Conservation (phyloP, 2,797 vertebrate genomes). For the Anableps anableps region DNA sequence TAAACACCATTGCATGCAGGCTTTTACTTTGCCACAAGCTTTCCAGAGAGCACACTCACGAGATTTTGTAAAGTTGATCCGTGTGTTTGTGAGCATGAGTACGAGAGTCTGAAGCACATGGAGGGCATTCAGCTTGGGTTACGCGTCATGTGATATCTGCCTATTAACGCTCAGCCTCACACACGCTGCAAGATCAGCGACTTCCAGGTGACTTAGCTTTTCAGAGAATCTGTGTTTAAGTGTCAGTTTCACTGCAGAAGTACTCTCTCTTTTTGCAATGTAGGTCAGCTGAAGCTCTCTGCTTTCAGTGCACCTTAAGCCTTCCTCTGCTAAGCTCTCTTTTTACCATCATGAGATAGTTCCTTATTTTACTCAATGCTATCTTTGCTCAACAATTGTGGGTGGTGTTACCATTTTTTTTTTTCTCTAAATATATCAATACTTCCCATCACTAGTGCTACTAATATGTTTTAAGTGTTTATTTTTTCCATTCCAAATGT, state of each 20-base stretch:
- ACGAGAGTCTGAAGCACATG: slow-evolving; percentile 60
- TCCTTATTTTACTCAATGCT: slow-evolving; percentile 1
- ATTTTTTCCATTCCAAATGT: neutral
- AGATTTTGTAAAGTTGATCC: slow-evolving; percentile 29
- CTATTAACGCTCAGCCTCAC: slow-evolving; percentile 32
- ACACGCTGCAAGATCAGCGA: slow-evolving; percentile 74
- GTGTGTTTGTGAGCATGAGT: slow-evolving; percentile 47
- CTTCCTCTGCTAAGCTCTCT: slow-evolving; percentile 15
- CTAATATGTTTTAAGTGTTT: neutral
- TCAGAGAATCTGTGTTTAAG: slow-evolving; percentile 66
- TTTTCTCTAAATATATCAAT: slow-evolving; percentile 2
- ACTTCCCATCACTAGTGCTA: neutral
- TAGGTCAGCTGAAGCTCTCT: slow-evolving; percentile 64
- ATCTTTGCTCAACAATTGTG: slow-evolving; percentile 11
- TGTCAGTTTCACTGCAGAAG: slow-evolving; percentile 72
- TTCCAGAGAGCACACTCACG: slow-evolving; percentile 3
- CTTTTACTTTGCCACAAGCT: neutral
- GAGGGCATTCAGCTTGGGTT: slow-evolving; percentile 76
- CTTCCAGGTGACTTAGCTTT: slow-evolving; percentile 78
- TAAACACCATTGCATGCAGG: slow-evolving; percentile 7
- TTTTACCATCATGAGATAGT: slow-evolving; percentile 16
- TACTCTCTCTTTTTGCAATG: slow-evolving; percentile 68
- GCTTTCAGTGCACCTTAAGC: slow-evolving; percentile 31
- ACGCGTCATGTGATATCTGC: slow-evolving; percentile 77
- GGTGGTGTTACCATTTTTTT: neutral